A percentile compares a stretch with the other conserved stretches of the same genome.
These are phyloP conservation scores for Mesocricetus auratus DNA, from an alignment of 2,113 vertebrate species.

Conservation along the genomic window DNA sequence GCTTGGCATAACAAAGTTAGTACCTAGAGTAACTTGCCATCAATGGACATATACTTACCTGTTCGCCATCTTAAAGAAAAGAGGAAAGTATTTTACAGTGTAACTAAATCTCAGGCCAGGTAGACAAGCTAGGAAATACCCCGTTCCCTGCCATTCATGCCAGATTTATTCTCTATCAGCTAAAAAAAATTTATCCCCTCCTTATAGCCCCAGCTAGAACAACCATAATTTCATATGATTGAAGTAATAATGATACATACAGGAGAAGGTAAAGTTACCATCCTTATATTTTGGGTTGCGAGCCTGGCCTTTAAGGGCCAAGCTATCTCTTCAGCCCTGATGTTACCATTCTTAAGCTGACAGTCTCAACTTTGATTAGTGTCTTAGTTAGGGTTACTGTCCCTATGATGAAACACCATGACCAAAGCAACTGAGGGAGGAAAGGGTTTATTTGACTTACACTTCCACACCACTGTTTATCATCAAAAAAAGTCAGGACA, in stretches of 20 bases:
- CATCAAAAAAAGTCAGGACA: neutral
- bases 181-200: constrained; percentile 66
- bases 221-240: neutral
- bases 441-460: neutral
- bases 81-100: neutral
- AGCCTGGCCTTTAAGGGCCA: neutral
- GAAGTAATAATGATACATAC: neutral
- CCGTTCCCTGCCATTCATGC: constrained; percentile 59
- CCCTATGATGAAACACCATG: neutral
- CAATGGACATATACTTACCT: neutral
- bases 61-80: neutral
- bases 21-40: neutral
- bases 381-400: neutral
- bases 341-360: neutral
- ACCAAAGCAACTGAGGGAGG: neutral
- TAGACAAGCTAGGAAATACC: constrained; percentile 22
- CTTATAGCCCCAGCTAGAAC: neutral
- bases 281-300: neutral
- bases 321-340: neutral
- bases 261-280: neutral
- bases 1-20: neutral
- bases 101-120: neutral
- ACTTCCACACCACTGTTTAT: neutral
- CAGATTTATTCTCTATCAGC: constrained; percentile 37
- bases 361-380: neutral